Conservation (phyloP, 2,797 vertebrate species). For the Emydoidea blandingii region DNA sequence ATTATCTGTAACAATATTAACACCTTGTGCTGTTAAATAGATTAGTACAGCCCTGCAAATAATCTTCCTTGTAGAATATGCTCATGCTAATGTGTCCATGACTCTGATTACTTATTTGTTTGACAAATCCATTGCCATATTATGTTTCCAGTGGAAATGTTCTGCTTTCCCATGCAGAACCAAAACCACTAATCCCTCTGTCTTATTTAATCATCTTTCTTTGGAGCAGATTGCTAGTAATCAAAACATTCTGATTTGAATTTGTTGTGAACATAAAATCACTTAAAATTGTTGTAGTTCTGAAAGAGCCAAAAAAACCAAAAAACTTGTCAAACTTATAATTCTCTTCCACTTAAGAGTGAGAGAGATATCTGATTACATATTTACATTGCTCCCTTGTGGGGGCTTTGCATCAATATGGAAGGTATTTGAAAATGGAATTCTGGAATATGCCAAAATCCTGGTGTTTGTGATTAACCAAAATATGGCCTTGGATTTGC, state of each 20-base stretch:
- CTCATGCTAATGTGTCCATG: neutral
- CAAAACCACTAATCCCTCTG: neutral
- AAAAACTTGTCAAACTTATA: neutral
- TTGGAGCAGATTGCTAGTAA: neutral
- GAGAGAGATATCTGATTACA: neutral
- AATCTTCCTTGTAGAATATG: fast-evolving
- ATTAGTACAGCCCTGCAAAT: neutral
- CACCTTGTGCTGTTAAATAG: neutral
- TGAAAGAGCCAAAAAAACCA: slow-evolving; percentile 4
- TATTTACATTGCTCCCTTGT: neutral
- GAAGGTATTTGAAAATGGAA: neutral
- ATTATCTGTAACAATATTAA: neutral
- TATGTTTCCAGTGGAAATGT: neutral
- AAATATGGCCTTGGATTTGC: neutral
- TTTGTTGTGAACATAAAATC: neutral
- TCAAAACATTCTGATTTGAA: neutral
- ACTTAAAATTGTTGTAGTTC: neutral
- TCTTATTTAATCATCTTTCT: neutral
- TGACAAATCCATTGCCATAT: fast-evolving
- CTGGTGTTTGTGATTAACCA: neutral
- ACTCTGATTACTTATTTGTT: neutral
- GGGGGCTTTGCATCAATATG: neutral
- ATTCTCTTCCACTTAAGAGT: neutral
- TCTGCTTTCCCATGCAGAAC: neutral
- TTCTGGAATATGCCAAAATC: neutral